Evolutionary conservation across 2,888 invertebrate species (phyloP).

Genomic region (Caenorhabditis sp.): DNA sequence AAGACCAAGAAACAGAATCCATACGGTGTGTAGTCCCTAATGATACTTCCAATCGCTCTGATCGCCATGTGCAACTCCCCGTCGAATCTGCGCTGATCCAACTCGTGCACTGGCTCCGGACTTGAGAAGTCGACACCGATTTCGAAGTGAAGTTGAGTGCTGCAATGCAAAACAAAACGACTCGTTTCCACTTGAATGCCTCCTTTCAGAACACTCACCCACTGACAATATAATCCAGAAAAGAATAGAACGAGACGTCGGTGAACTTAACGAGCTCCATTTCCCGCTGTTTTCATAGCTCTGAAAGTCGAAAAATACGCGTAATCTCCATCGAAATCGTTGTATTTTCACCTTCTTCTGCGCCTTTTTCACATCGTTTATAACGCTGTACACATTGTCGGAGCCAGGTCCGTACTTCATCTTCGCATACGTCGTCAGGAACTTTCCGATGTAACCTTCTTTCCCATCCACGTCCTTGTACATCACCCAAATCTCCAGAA

Average conservation of each 20-base stretch:
- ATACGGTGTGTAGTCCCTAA: constrained; percentile 73
- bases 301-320: constrained; percentile 13
- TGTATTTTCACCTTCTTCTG: constrained; percentile 61
- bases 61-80: constrained; percentile 71
- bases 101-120: constrained; percentile 58
- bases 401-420: constrained; percentile 71
- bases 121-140: constrained; percentile 66
- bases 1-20: constrained; percentile 1
- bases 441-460: constrained; percentile 69
- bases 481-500: constrained; percentile 67
- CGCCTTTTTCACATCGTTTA: constrained; percentile 68
- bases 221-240: constrained; percentile 75
- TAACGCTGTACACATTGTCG: constrained; percentile 68
- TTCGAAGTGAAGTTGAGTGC: constrained; percentile 70
- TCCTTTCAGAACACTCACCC: constrained; percentile 58
- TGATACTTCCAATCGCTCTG: constrained; percentile 73
- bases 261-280: constrained; percentile 75
- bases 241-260: constrained; percentile 74
- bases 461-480: constrained; percentile 69
- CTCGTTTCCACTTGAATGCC: background rate
- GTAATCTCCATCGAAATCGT: background rate
- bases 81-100: constrained; percentile 64
- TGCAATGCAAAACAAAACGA: constrained; percentile 14
- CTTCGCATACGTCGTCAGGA: constrained; percentile 69
- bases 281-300: constrained; percentile 71